Base-by-base conservation (phyloP, 2,888 invertebrate species). In the Chymomyza fuscimana region DNA sequence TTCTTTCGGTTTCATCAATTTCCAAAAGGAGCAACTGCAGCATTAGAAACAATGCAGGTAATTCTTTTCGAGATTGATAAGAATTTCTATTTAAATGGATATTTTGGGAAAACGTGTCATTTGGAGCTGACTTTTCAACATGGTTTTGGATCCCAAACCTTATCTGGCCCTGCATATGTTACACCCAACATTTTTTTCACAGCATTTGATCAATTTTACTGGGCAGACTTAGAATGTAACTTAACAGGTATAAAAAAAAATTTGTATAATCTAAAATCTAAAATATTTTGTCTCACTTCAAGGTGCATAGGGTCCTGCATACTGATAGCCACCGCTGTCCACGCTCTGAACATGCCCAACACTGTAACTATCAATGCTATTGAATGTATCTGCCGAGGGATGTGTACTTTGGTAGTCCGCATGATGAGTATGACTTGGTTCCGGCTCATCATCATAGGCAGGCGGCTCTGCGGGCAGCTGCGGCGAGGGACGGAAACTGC, bases 361-460 rank as follows among this genome's bases (percentile, higher is more conserved):
- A 51, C 83, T 89, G 69, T 91, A 91, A 69, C 89, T 91, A 69
- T 91, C 91, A 63, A 83, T 74, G n/a, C 86, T 89, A 3, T 71
- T 85, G 65, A 90, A 90, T 12, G 88, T 89, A 29, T 89, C 88
- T 16, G 74, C 54, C 19, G 54, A 75, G 1, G 67, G 69, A 25
- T 46, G 69, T 51, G 19, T 60, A 50, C 46, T 77, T 19, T 74
- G 2, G 78, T 32, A 32, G 6, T 32, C 32, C 32, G 32, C 32
- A 7, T 32, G 32, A 32, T 32, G 66, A 78, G 73, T 78, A 22
- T 80, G 86, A 5, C 77, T 81, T 56, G 72, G 83, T 36, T 81
- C 76, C 2, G 65, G 10, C 4, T 81, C 80, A 25, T 77, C 73
- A 3, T 74, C 78, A 32, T 83, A 79, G 9, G 46, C 58, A 22